Evolutionary conservation across 1,140 invertebrate species (phyloP).

Genomic region (Microplitis demolitor): DNA sequence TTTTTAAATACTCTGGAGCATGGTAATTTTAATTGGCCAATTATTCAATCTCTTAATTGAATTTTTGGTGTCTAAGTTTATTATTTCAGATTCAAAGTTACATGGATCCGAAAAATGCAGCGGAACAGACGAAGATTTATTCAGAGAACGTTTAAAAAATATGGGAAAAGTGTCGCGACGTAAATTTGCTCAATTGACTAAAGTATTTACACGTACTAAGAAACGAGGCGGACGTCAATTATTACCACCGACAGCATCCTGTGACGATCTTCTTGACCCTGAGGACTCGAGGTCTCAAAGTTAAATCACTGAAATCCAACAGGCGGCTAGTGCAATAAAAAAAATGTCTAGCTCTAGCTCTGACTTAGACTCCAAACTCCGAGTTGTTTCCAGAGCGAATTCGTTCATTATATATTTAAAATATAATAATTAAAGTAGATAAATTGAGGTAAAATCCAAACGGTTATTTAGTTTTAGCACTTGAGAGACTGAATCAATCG

Average conservation of each 20-base stretch:
- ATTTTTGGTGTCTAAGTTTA: no score
- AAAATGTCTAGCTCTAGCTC: background rate
- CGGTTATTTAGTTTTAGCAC: slow-evolving; percentile 26
- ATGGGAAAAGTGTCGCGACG: slow-evolving; percentile 87
- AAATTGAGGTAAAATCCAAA: background rate
- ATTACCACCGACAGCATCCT: slow-evolving; percentile 56
- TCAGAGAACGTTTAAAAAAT: slow-evolving; percentile 81
- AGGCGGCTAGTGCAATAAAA: background rate
- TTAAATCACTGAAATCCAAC: slow-evolving; percentile 42
- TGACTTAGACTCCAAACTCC: background rate
- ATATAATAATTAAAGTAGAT: background rate
- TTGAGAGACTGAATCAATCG: slow-evolving; percentile 29
- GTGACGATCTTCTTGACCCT: slow-evolving; percentile 56
- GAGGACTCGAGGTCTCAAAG: slow-evolving; percentile 51
- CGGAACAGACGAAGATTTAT: slow-evolving; percentile 77
- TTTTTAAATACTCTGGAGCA: slow-evolving; percentile 86
- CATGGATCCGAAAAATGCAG: slow-evolving; percentile 44
- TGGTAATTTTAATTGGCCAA: slow-evolving; percentile 58
- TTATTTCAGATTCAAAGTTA: slow-evolving; percentile 51
- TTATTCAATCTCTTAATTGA: no score
- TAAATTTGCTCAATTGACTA: slow-evolving; percentile 81
- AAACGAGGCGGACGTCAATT: slow-evolving; percentile 65
- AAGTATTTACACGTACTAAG: slow-evolving; percentile 77
- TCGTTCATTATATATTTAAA: background rate
- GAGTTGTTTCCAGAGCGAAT: background rate